phyloP scores from a whole-genome alignment of 2,113 vertebrate genomes.

The Thomomys bottae region DNA sequence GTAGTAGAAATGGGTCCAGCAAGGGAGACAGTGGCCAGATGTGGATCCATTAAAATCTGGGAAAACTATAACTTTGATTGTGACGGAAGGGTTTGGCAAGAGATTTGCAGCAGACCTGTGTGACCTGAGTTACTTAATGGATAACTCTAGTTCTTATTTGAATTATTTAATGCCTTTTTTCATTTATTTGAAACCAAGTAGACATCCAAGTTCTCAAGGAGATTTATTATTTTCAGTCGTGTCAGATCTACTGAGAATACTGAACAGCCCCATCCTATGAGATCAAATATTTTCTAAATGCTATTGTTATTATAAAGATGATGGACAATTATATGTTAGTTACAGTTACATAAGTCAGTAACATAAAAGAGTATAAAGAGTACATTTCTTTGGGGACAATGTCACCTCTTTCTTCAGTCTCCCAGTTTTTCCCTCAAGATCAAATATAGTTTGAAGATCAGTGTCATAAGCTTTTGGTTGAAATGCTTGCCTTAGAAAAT shows the following conservation, averaged over 20 bases:
- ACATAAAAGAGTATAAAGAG: too few relatives aligned
- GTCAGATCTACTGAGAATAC: not conserved
- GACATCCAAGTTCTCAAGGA: not conserved
- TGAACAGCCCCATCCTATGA: not conserved
- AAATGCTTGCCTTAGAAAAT: not conserved
- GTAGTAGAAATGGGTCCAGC: not conserved
- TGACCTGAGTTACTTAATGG: not conserved
- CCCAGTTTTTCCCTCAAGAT: too few relatives aligned
- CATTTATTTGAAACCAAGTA: not conserved
- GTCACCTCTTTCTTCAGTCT: too few relatives aligned
- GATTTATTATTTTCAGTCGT: not conserved
- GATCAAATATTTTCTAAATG: not conserved
- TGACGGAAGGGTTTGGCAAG: not conserved
- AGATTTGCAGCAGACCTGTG: not conserved
- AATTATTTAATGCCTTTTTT: not conserved
- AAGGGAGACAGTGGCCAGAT: not conserved
- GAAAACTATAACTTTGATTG: not conserved
- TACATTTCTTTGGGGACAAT: too few relatives aligned
- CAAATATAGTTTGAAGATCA: not conserved
- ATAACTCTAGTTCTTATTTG: too few relatives aligned
- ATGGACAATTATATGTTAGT: too few relatives aligned
- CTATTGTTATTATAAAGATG: not conserved
- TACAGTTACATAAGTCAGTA: too few relatives aligned
- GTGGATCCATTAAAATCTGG: not conserved
- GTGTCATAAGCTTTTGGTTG: too few relatives aligned